Percentiles rank a stretch among this genome's conserved stretches.
phyloP scores from a whole-genome alignment of 1,140 invertebrate genomes.

The Eupristina koningsbergeri region DNA sequence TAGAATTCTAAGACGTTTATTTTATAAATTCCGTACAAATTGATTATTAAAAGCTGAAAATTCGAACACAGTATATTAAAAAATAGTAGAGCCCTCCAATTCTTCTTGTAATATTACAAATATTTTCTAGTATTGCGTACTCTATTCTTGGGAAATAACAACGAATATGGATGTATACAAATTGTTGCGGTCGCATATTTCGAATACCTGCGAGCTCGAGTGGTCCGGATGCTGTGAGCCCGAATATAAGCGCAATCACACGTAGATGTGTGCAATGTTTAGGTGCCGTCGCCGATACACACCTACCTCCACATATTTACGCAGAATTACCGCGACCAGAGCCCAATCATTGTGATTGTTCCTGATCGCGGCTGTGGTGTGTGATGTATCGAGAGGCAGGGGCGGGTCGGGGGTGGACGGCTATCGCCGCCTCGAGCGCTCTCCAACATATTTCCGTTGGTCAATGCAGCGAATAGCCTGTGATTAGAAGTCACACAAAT shows the following conservation, averaged over 20 bases:
- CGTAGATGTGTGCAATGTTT: constrained; percentile 35
- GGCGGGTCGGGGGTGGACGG: too few species aligned
- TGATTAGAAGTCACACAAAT: constrained; percentile 16
- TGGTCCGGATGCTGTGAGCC: not conserved
- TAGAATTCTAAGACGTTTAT: too few species aligned
- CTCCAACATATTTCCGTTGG: not conserved
- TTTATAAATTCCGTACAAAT: too few species aligned
- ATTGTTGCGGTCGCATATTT: constrained; percentile 7
- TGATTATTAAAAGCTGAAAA: too few species aligned
- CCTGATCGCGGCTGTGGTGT: not conserved
- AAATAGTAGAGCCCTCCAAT: too few species aligned
- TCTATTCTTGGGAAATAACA: not conserved
- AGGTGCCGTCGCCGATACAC: constrained; percentile 12
- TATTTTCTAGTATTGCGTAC: too few species aligned
- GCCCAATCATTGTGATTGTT: constrained; percentile 29
- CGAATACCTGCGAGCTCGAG: constrained; percentile 24
- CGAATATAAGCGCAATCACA: constrained; percentile 22
- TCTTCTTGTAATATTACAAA: not conserved
- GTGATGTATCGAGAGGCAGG: not conserved
- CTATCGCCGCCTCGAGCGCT: not conserved
- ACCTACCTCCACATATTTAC: constrained; percentile 26
- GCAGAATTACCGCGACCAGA: constrained; percentile 41
- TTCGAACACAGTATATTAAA: too few species aligned
- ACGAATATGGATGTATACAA: not conserved
- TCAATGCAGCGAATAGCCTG: not conserved